Percentiles rank a stretch among this genome's conserved stretches.
Conservation (phyloP, 2,113 vertebrate genomes). For the Ivindomyrus marchei region DNA sequence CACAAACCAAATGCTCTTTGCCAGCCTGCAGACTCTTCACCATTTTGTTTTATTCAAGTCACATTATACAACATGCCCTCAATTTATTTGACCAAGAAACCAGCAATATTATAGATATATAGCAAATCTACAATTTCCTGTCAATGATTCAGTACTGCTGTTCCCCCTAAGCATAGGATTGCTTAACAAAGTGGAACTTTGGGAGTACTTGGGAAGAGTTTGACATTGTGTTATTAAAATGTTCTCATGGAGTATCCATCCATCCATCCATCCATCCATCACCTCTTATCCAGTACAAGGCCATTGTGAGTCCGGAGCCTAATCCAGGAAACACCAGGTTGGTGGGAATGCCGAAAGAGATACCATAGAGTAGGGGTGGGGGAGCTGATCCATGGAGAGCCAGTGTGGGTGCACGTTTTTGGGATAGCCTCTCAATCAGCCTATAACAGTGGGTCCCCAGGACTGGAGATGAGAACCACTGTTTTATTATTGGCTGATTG, state of each 20-base stretch:
- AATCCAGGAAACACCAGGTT: not conserved
- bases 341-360: not conserved
- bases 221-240: not conserved
- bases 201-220: not conserved
- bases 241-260: not conserved
- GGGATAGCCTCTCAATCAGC: too few relatives aligned
- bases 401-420: too few relatives aligned
- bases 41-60: not conserved
- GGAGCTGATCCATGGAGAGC: too few relatives aligned
- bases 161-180: not conserved
- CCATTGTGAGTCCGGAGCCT: not conserved
- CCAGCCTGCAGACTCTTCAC: not conserved
- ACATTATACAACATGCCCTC: not conserved
- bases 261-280: not conserved
- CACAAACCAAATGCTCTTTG: not conserved
- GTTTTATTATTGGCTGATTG: too few relatives aligned
- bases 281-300: not conserved
- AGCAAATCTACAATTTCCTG: not conserved
- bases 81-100: not conserved
- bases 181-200: not conserved
- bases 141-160: not conserved
- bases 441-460: too few relatives aligned
- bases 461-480: too few relatives aligned
- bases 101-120: not conserved
- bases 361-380: too few relatives aligned